phyloP scores from a whole-genome alignment of 2,113 vertebrate species.

The Catagonus wagneri region DNA sequence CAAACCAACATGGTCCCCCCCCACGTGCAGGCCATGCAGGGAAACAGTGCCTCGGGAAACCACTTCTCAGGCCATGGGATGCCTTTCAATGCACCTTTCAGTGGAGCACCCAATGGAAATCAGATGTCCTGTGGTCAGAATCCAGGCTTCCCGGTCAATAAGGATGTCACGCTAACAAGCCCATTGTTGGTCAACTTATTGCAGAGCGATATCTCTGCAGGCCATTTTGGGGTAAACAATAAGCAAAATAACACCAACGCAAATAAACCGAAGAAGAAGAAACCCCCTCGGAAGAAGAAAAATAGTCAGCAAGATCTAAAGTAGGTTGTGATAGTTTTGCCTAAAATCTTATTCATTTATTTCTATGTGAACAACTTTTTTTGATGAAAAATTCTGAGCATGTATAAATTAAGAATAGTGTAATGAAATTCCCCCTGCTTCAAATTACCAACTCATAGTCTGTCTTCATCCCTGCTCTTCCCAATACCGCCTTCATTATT shows the following conservation, averaged over 20 bases:
- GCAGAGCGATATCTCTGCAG: conserved; percentile 98
- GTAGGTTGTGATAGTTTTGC: conserved; percentile 89
- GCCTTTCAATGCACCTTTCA: conserved; percentile 90
- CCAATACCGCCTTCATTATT: conserved; percentile 30
- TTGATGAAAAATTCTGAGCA: conserved; percentile 46
- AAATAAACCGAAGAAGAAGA: conserved; percentile 98
- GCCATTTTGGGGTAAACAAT: conserved; percentile 97
- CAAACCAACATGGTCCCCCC: conserved; percentile 95
- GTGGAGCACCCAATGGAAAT: conserved; percentile 89
- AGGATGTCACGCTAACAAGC: conserved; percentile 98
- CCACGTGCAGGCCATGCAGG: conserved; percentile 97
- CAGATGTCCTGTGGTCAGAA: conserved; percentile 96
- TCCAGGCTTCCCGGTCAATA: conserved; percentile 95
- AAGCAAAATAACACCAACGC: conserved; percentile 94
- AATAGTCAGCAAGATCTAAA: conserved; percentile 94
- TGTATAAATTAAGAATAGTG: conserved; percentile 52
- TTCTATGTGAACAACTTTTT: conserved; percentile 62
- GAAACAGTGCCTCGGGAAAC: conserved; percentile 87
- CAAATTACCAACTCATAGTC: background rate
- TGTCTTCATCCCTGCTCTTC: conserved; percentile 34
- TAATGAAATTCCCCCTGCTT: conserved; percentile 25
- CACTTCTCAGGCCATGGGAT: conserved; percentile 96
- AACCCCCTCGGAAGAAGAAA: conserved; percentile 98
- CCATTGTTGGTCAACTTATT: conserved; percentile 97
- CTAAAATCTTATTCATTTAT: conserved; percentile 63